phyloP scores from a whole-genome alignment of 2,113 vertebrate species.

The Tachuris rubrigastra region DNA sequence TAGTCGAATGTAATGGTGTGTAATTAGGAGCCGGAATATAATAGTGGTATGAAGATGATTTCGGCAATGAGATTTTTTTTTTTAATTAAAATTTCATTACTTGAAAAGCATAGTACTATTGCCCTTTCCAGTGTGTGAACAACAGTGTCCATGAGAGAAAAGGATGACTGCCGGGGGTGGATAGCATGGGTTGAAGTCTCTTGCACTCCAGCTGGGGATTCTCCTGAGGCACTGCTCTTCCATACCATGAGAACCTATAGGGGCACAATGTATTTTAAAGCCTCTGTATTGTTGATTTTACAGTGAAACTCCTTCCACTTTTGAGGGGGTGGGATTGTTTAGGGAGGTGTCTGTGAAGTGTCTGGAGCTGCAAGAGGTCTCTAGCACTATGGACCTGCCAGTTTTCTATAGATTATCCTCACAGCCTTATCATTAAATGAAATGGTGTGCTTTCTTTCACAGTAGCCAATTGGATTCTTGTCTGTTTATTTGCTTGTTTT shows the following conservation, averaged over 20 bases:
- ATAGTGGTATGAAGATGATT: neutral
- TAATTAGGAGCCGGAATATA: neutral
- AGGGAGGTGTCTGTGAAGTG: neutral
- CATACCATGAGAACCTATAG: neutral
- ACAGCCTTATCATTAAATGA: neutral
- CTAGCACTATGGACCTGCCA: neutral
- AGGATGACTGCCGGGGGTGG: neutral
- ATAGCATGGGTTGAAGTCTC: neutral
- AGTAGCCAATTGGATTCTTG: neutral
- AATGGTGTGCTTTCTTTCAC: neutral
- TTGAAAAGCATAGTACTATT: neutral
- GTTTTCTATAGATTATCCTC: neutral
- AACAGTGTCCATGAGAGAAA: neutral
- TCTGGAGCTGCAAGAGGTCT: neutral
- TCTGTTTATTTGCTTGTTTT: constrained; percentile 42
- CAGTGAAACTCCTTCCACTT: neutral
- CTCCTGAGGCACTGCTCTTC: neutral
- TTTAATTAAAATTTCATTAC: constrained; percentile 34
- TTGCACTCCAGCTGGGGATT: rapidly evolving
- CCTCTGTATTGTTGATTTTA: neutral
- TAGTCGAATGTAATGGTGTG: neutral
- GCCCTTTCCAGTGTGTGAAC: neutral
- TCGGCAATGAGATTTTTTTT: neutral
- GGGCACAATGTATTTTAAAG: neutral
- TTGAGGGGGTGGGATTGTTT: neutral